Evolutionary conservation across 2,113 vertebrate species (phyloP).

Genomic region (Prunella himalayana): DNA sequence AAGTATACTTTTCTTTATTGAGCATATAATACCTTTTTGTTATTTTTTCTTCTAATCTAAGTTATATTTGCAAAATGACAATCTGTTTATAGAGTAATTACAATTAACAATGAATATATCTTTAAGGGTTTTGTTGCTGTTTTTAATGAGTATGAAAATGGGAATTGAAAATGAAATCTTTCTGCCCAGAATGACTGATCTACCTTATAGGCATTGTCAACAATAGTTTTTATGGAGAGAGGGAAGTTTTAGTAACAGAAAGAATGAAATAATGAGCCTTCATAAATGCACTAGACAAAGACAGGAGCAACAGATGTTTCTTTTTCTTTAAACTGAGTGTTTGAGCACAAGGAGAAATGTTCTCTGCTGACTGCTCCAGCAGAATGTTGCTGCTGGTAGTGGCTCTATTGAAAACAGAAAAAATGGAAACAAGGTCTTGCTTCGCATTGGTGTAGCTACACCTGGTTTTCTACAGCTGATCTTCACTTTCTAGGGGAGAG

Average conservation of each 20-base stretch:
- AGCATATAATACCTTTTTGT: neutral
- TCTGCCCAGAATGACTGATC: neutral
- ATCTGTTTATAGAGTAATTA: conserved; percentile 12
- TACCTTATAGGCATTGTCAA: neutral
- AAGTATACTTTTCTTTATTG: conserved; percentile 15
- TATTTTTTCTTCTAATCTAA: conserved; percentile 14
- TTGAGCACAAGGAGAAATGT: neutral
- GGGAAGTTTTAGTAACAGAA: neutral
- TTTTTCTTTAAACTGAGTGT: neutral
- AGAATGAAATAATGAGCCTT: neutral
- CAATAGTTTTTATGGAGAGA: neutral
- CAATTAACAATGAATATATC: neutral
- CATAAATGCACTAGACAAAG: neutral
- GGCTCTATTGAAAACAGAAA: neutral
- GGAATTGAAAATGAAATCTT: conserved; percentile 15
- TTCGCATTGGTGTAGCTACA: neutral
- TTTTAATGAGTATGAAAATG: conserved; percentile 5
- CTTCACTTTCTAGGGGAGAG: neutral
- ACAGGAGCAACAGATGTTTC: neutral
- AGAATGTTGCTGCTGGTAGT: neutral
- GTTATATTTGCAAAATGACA: neutral
- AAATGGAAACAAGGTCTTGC: neutral
- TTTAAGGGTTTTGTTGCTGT: neutral
- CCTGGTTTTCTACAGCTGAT: neutral
- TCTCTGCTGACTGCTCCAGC: neutral